Evolutionary conservation across 2,888 invertebrate species (phyloP).

Genomic region (Melipona bicolor): DNA sequence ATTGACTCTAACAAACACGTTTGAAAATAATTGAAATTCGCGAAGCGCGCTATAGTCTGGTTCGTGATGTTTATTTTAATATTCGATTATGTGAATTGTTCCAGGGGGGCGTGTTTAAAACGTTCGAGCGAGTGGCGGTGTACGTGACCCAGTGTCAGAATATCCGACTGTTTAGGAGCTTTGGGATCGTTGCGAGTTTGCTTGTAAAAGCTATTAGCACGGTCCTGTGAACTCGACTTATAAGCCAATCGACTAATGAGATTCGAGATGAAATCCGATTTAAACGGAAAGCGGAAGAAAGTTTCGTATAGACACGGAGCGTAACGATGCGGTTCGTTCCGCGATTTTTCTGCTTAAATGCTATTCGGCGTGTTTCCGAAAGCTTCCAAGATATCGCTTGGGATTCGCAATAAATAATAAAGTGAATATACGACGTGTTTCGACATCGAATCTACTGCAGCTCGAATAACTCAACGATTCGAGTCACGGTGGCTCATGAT

Average conservation of each 20-base stretch:
- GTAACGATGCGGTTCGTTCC: not conserved
- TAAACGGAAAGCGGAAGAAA: not conserved
- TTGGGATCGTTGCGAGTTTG: conserved; percentile 21
- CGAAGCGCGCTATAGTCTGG: not conserved
- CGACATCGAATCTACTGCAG: not conserved
- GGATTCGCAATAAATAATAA: not conserved
- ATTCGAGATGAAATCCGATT: conserved; percentile 37
- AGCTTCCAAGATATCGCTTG: not conserved
- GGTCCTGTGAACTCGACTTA: conserved; percentile 13
- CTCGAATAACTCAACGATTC: conserved; percentile 32
- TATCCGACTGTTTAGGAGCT: not conserved
- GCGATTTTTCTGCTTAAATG: conserved; percentile 2
- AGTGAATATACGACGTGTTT: no score
- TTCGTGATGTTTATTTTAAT: not conserved
- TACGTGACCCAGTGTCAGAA: conserved; percentile 15
- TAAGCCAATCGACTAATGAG: conserved; percentile 49
- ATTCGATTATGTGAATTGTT: conserved; percentile 13
- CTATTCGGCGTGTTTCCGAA: not conserved
- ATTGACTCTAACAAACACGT: not conserved
- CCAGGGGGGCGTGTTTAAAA: conserved; percentile 5
- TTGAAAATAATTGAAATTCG: not conserved
- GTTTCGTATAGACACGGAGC: not conserved
- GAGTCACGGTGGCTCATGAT: conserved; percentile 34
- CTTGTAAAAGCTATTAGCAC: conserved; percentile 33
- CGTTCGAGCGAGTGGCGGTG: not conserved